Percentiles rank a stretch among this genome's conserved stretches.
Conservation (phyloP, 1,140 invertebrate species). For the Lycorma delicatula region DNA sequence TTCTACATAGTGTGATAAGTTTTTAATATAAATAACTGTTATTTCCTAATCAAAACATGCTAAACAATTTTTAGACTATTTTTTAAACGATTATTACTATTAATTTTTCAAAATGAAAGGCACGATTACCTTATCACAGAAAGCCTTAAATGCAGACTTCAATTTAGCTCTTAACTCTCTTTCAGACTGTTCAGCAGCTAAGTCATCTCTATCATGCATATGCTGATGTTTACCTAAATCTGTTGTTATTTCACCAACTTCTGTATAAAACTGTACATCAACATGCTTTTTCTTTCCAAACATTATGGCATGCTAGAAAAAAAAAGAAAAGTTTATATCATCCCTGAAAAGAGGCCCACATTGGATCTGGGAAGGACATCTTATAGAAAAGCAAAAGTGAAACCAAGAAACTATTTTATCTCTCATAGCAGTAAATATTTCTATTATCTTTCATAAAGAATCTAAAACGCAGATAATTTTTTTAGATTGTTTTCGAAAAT, state of each 20-base stretch:
- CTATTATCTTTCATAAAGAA: too few relatives aligned
- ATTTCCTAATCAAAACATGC: too few relatives aligned
- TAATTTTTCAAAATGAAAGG: background rate
- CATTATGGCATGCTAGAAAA: slow-evolving; percentile 88
- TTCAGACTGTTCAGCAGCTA: slow-evolving; percentile 97
- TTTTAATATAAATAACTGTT: too few relatives aligned
- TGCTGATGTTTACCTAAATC: slow-evolving; percentile 99
- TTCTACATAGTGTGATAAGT: too few relatives aligned
- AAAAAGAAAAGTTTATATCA: too few relatives aligned
- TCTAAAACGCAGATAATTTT: too few relatives aligned
- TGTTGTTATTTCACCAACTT: slow-evolving; percentile 99
- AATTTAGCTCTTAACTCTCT: slow-evolving; percentile 92
- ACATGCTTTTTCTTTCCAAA: slow-evolving; percentile 99
- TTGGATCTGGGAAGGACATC: too few relatives aligned
- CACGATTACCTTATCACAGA: slow-evolving; percentile 77
- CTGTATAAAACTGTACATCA: slow-evolving; percentile 99
- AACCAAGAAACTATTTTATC: too few relatives aligned
- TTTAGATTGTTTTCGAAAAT: too few relatives aligned
- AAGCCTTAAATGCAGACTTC: slow-evolving; percentile 96
- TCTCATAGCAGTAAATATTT: too few relatives aligned
- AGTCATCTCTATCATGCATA: slow-evolving; percentile 98
- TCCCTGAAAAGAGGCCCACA: too few relatives aligned
- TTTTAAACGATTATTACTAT: background rate
- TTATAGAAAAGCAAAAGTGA: too few relatives aligned
- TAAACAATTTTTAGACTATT: background rate